These are phyloP conservation scores for Chrysodeixis includens DNA, from an alignment of 2,888 invertebrate species.

Conservation along the genomic window DNA sequence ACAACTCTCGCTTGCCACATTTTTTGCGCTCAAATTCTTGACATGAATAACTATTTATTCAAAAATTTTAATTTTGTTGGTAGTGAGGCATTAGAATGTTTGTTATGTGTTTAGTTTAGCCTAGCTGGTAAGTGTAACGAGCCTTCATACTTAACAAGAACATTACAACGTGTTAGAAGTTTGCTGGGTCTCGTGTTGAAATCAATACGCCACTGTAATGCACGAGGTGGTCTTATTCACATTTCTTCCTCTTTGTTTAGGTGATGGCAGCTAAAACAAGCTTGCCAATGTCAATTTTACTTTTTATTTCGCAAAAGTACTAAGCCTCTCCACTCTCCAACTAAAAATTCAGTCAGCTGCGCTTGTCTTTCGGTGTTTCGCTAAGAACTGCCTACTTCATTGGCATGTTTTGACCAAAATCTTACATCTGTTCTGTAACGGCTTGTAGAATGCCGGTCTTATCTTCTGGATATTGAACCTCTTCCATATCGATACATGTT, in stretches of 20 bases:
- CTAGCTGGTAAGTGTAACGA: not conserved
- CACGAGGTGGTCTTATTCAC: too few species aligned
- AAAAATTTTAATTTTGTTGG: not conserved
- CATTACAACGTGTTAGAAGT: not conserved
- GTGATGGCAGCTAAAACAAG: too few species aligned
- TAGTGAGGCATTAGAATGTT: not conserved
- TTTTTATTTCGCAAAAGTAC: too few species aligned
- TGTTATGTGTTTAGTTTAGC: not conserved
- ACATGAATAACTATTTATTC: conserved; percentile 2
- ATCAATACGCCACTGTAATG: too few species aligned
- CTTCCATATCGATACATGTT: not conserved
- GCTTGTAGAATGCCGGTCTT: not conserved
- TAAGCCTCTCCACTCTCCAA: too few species aligned
- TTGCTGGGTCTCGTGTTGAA: too few species aligned
- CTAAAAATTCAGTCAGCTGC: too few species aligned
- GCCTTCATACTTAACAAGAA: not conserved
- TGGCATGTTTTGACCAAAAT: not conserved
- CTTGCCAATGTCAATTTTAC: too few species aligned
- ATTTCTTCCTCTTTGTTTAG: too few species aligned
- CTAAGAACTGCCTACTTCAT: not conserved
- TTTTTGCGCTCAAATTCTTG: not conserved
- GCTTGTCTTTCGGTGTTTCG: too few species aligned
- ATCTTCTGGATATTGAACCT: not conserved
- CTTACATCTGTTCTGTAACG: not conserved
- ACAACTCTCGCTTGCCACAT: not conserved